Evolutionary conservation across 2,888 invertebrate species (phyloP).

Genomic region (Mallateleia sp.): DNA sequence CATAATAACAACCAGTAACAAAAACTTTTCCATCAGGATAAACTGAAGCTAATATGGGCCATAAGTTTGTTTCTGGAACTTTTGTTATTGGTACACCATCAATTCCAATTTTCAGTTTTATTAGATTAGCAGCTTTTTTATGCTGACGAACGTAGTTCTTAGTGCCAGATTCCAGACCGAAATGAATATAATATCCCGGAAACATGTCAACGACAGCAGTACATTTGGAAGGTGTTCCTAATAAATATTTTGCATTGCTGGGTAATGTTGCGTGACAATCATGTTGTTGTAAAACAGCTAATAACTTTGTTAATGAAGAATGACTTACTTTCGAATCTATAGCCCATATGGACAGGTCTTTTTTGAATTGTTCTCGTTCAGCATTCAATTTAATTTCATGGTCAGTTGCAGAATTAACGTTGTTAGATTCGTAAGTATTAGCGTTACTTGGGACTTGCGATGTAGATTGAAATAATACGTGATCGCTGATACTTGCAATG

Average conservation of each 20-base stretch:
- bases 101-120: constrained; percentile 31
- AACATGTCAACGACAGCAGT: neutral
- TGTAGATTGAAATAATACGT: no score
- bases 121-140: neutral
- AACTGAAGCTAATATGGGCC: constrained; percentile 52
- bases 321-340: neutral
- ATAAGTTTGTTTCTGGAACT: constrained; percentile 36
- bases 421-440: no score
- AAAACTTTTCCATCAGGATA: constrained; percentile 31
- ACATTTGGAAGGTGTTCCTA: neutral
- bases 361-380: neutral
- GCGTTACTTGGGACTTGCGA: no score
- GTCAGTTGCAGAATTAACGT: neutral
- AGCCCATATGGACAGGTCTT: neutral
- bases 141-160: neutral
- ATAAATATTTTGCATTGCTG: neutral
- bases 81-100: constrained; percentile 55
- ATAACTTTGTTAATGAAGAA: neutral
- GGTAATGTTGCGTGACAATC: neutral
- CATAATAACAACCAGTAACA: constrained; percentile 31
- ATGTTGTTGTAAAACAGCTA: neutral
- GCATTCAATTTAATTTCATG: neutral
- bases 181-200: neutral
- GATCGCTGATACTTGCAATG: no score
- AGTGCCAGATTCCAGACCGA: neutral